phyloP scores from a whole-genome alignment of 2,113 vertebrate genomes.

The Corythoichthys intestinalis region DNA sequence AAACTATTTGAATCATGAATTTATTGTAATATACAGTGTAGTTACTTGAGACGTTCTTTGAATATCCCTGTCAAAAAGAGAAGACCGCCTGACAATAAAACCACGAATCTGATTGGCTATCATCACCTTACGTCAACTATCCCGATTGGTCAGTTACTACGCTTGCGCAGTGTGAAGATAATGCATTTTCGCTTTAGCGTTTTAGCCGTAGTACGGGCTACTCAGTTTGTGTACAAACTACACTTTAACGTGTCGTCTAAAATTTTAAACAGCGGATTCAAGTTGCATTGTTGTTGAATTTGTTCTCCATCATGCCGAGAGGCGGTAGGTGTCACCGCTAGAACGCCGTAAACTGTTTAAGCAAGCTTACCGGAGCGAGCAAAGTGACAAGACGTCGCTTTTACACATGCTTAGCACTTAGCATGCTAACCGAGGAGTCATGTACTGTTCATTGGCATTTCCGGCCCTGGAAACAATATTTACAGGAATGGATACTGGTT shows the following conservation, averaged over 20 bases:
- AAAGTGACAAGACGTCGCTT: constrained; percentile 1
- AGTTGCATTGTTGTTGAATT: neutral
- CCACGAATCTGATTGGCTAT: neutral
- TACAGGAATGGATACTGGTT: neutral
- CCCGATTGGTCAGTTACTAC: neutral
- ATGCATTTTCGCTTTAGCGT: neutral
- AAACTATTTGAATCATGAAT: no score
- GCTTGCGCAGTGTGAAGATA: neutral
- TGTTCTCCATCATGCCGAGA: constrained; percentile 64
- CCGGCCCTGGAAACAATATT: neutral
- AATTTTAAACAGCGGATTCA: neutral
- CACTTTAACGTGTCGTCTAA: neutral
- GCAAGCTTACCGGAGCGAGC: constrained; percentile 26
- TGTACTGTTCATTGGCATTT: neutral
- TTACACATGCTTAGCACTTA: constrained; percentile 47
- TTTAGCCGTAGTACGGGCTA: neutral
- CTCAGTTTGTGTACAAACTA: neutral
- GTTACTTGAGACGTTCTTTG: neutral
- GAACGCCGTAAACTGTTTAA: neutral
- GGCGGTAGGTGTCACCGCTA: constrained; percentile 63
- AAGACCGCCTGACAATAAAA: neutral
- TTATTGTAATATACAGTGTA: no score
- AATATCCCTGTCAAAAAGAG: neutral
- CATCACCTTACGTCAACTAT: neutral
- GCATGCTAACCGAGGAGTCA: constrained; percentile 49